These are phyloP conservation scores for Drosophila guanche DNA, from an alignment of 1,140 invertebrate species.

Conservation along the genomic window DNA sequence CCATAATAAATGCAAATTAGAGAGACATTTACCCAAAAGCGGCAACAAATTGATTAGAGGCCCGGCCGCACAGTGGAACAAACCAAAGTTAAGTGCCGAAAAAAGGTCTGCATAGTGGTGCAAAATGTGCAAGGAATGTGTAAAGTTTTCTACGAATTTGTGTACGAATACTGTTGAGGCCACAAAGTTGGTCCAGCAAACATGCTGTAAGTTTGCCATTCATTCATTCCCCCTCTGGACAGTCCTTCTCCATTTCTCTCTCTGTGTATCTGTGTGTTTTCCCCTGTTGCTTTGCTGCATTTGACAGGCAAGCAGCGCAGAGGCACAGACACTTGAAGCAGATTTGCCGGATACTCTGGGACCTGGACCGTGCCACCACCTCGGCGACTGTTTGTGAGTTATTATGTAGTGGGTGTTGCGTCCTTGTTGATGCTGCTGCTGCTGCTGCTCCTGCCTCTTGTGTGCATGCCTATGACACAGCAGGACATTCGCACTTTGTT, in stretches of 20 bases:
- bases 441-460: neutral
- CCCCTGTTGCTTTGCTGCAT: conserved; percentile 45
- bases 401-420: conserved; percentile 63
- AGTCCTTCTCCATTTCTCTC: conserved; percentile 6
- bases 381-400: conserved; percentile 75
- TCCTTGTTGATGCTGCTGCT: conserved; percentile 22
- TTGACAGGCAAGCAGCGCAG: conserved; percentile 59
- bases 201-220: conserved; percentile 40
- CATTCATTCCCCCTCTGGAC: neutral
- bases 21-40: conserved; percentile 73
- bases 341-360: conserved; percentile 54
- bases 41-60: conserved; percentile 76
- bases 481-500: conserved; percentile 65
- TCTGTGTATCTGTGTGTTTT: neutral
- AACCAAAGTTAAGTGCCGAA: neutral
- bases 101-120: too few relatives aligned
- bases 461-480: conserved; percentile 58
- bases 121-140: too few relatives aligned
- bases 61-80: conserved; percentile 53
- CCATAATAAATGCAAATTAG: conserved; percentile 83
- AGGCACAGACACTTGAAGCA: conserved; percentile 67
- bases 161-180: conserved; percentile 41
- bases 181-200: conserved; percentile 64
- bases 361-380: conserved; percentile 14
- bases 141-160: neutral